Conservation (phyloP, 2,113 vertebrate genomes). For the Clupea harengus region DNA sequence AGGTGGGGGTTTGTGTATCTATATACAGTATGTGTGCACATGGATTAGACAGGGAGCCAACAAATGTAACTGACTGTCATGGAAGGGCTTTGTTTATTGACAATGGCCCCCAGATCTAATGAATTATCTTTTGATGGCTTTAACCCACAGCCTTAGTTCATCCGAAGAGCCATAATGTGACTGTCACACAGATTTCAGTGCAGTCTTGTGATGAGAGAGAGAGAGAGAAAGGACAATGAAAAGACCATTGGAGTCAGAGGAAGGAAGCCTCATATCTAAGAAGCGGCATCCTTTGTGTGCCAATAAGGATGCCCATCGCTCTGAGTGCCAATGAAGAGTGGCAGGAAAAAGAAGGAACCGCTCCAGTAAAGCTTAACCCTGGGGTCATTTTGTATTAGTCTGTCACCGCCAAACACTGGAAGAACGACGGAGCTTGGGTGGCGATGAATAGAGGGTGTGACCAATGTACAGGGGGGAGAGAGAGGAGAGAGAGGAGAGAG, state of each 20-base stretch:
- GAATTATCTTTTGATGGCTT: not conserved
- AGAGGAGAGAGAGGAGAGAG: not conserved
- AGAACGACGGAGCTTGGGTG: not conserved
- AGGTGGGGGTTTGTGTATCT: not conserved
- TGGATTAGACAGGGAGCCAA: not conserved
- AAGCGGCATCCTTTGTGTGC: not conserved
- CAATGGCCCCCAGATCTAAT: not conserved
- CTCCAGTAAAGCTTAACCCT: slow-evolving; percentile 12
- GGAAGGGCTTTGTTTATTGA: not conserved
- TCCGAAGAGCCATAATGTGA: not conserved
- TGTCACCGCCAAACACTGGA: not conserved
- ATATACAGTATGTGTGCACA: not conserved
- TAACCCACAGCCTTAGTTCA: not conserved
- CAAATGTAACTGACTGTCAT: not conserved
- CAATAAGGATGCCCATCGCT: not conserved
- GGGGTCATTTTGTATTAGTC: not conserved
- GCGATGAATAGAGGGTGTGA: slow-evolving; percentile 6
- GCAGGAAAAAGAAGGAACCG: not conserved
- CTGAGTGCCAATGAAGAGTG: not conserved
- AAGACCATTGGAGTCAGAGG: not conserved
- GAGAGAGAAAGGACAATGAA: not conserved
- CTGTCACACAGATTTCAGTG: not conserved
- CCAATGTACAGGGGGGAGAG: not conserved
- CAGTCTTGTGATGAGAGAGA: not conserved
- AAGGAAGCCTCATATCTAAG: not conserved